Conservation (phyloP, 2,797 vertebrate species). For the Mionectes olivaceus region DNA sequence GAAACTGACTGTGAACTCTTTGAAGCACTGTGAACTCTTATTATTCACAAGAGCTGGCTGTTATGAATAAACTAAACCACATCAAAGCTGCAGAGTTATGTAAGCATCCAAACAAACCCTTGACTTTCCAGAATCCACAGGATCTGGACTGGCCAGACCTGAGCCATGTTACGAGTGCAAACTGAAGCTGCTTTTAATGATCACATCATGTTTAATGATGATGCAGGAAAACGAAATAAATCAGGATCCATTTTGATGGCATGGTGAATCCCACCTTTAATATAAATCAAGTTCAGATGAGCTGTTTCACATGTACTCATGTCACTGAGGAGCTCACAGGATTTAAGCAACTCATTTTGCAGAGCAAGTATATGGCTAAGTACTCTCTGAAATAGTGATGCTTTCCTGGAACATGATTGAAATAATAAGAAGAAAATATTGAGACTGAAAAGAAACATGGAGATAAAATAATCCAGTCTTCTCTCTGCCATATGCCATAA, state of each 20-base stretch:
- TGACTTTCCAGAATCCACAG: conserved; percentile 10
- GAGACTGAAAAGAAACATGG: not conserved
- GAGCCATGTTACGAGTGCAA: not conserved
- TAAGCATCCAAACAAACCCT: conserved; percentile 18
- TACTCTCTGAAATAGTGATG: not conserved
- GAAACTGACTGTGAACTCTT: not conserved
- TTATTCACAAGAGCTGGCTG: conserved; percentile 30
- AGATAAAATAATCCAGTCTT: not conserved
- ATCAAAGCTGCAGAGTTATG: conserved; percentile 55
- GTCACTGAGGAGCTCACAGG: not conserved
- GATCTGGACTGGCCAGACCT: not conserved
- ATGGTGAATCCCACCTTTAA: not conserved
- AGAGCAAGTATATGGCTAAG: not conserved
- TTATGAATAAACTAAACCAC: conserved; percentile 67
- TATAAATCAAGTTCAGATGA: not conserved
- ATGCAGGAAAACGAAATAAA: not conserved
- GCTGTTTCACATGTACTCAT: not conserved
- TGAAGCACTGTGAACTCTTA: not conserved
- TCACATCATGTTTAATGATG: not conserved
- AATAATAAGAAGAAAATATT: not conserved
- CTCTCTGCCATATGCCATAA: not conserved
- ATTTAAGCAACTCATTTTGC: not conserved
- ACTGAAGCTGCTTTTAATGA: not conserved
- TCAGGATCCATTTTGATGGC: not conserved
- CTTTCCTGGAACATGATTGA: not conserved